Evolutionary conservation across 2,888 invertebrate species (phyloP), one percentile per base, ranked within the genome.

Genomic region (Dioctria linearis): DNA sequence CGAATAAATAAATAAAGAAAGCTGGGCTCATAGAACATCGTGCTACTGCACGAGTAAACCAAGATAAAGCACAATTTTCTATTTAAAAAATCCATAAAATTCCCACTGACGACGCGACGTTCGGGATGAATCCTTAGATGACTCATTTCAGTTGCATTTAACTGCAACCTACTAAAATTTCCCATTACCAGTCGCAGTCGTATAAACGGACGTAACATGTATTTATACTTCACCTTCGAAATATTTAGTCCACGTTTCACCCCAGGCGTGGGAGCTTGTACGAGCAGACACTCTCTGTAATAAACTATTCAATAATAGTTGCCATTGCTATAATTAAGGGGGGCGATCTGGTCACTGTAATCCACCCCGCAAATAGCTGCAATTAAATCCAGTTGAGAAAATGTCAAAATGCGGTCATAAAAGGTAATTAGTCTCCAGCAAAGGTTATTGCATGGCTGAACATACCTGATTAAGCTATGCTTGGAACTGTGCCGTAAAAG

Each of bases 371-470:
- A 43, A 6, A 13, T 25, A 39, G 61, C 42, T 75, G 43, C 13
- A 61, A 63, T 61, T 61, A 76, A 76, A 76, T 76, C 76, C 76
- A 25, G 59, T 46, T 63, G 67, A 79, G 54, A 67, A 61, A 71
- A 73, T 59, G 75, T 80, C 63, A 79, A 67, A 76, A 67, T 63
- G 79, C 43, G 51, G 59, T 71, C 80, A 75, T 80, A 80, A 80
- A 80, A 65, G 63, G 80, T 80, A 80, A 80, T 80, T 80, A 73
- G 73, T 59, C 80, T 65, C 25, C 42, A 4, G 25, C 63, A 49
- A 54, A 49, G 49, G 63, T 76, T 76, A 63, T 61, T 43, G n/a
- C 3, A 13, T n/a, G 69, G 69, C 46, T 59, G 11, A 57, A n/a
- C 54, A 43, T 37, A 43, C 43, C 54, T 37, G 43, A 13, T 54